phyloP scores from a whole-genome alignment of 2,113 vertebrate genomes.

The Cheirogaleus medius region DNA sequence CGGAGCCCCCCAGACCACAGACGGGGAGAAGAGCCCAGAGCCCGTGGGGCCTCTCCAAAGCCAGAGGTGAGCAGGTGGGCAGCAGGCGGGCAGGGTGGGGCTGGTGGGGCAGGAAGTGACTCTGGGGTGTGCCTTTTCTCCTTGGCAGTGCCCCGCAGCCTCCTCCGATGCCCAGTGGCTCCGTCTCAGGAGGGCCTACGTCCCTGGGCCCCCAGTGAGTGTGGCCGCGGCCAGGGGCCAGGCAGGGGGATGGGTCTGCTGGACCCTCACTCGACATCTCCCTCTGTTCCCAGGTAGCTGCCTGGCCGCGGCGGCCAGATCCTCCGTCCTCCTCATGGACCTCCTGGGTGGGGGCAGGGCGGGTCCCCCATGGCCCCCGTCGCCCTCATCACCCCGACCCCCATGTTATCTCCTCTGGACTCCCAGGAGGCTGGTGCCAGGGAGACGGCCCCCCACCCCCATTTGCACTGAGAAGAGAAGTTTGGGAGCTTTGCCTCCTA shows the following conservation, averaged over 20 bases:
- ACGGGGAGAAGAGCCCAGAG: conserved; percentile 42
- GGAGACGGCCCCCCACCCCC: conserved; percentile 52
- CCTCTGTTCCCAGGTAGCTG: conserved; percentile 54
- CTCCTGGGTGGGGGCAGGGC: background rate
- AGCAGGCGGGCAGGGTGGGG: background rate
- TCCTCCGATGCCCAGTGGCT: conserved; percentile 17
- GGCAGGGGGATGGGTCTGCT: background rate
- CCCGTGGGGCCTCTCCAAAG: background rate
- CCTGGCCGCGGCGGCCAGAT: background rate
- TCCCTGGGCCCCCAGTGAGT: conserved; percentile 62
- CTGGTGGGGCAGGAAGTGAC: background rate
- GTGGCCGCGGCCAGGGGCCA: background rate
- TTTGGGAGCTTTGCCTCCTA: conserved; percentile 31
- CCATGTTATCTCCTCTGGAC: background rate
- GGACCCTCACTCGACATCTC: accelerated
- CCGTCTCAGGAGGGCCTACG: background rate
- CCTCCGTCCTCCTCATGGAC: background rate
- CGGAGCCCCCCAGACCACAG: background rate
- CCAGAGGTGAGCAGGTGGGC: conserved; percentile 52
- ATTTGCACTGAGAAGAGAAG: conserved; percentile 71
- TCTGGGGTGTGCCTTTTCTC: background rate
- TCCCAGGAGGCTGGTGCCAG: conserved; percentile 52
- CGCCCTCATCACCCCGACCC: background rate
- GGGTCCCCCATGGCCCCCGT: background rate
- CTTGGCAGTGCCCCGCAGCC: conserved; percentile 13